Evolutionary conservation across 2,888 invertebrate species (phyloP).

Genomic region (Serripes groenlandicus): DNA sequence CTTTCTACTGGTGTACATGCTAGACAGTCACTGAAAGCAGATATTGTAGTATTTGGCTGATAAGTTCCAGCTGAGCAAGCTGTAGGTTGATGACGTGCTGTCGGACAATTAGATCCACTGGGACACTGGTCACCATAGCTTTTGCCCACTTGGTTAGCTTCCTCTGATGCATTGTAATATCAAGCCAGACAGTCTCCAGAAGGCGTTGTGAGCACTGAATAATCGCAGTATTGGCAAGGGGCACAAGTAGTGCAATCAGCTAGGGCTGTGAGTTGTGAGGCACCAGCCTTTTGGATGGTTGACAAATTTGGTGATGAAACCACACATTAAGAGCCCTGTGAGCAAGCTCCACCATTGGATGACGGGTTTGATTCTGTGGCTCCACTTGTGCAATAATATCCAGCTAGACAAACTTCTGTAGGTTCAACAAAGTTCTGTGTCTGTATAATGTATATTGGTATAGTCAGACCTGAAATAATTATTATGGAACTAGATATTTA

Average conservation of each 20-base stretch:
- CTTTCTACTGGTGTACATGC: slow-evolving; percentile 81
- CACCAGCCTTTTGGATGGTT: slow-evolving; percentile 82
- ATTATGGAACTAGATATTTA: too few species aligned
- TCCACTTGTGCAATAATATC: slow-evolving; percentile 82
- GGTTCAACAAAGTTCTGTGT: slow-evolving; percentile 81
- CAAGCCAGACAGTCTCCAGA: slow-evolving; percentile 82
- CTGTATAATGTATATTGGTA: slow-evolving; percentile 83
- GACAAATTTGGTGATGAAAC: slow-evolving; percentile 74
- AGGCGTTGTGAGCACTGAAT: slow-evolving; percentile 77
- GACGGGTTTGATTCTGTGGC: slow-evolving; percentile 76
- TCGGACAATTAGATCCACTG: slow-evolving; percentile 81
- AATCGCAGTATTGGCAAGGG: slow-evolving; percentile 83
- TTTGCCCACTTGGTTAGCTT: slow-evolving; percentile 80
- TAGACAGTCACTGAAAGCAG: slow-evolving; percentile 78
- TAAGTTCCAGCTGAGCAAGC: slow-evolving; percentile 83
- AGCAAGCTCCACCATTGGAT: slow-evolving; percentile 78
- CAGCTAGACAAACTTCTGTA: slow-evolving; percentile 80
- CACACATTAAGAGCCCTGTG: slow-evolving; percentile 82
- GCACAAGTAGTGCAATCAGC: slow-evolving; percentile 83
- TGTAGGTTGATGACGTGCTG: slow-evolving; percentile 78
- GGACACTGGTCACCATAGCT: slow-evolving; percentile 84
- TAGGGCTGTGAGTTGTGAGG: slow-evolving; percentile 76
- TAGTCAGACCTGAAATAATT: too few species aligned
- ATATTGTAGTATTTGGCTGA: slow-evolving; percentile 77
- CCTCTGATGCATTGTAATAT: slow-evolving; percentile 82